Evolutionary conservation across 2,888 invertebrate genomes (phyloP), one percentile per base, ranked within the genome.

Genomic region (Ennomos quercinarius): DNA sequence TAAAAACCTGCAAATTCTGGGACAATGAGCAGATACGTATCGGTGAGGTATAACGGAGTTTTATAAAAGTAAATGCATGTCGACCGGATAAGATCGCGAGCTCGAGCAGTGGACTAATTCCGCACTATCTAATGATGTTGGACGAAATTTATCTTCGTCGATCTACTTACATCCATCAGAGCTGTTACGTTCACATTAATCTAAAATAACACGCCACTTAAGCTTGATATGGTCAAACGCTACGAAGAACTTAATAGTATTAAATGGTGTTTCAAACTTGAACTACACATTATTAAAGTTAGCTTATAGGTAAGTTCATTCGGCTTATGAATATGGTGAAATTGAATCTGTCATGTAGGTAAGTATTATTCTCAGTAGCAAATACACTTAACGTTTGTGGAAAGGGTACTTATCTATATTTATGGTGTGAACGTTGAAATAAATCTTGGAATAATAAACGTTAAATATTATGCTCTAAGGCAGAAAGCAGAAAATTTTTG

Each of bases 41-140:
- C 67, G 53, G 52, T 43, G 48, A 59, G 65, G 64, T 46, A 52
- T 68, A 66, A 68, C 64, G 68, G 66, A 63, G 51, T 61, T 61
- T 39, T 58, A 53, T 56, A 52, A 63, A 68, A 70, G 59, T 62
- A 59, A 68, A 66, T 62, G 63, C 60, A 68, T 64, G 64, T 48
- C 59, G 48, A 38, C 12, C 42, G 57, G 65, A 67, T 69, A 64
- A 57, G 53, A 67, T 69, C 65, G 51, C 50, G 54, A 60, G 60
- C 54, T 60, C 44, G 55, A 57, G 58, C 56, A 56, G 56, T 61
- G 60, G 49, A 45, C 57, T 45, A 52, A 63, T 60, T 58, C 63
- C 50, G 57, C 53, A 61, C 59, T 52, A 50, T 54, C 61, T 64
- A 62, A 54, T 57, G 63, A 58, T 51, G 61, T 64, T 61, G 62